These are phyloP conservation scores for Charadrius vociferus DNA, from an alignment of 2,113 vertebrate genomes.

Conservation along the genomic window DNA sequence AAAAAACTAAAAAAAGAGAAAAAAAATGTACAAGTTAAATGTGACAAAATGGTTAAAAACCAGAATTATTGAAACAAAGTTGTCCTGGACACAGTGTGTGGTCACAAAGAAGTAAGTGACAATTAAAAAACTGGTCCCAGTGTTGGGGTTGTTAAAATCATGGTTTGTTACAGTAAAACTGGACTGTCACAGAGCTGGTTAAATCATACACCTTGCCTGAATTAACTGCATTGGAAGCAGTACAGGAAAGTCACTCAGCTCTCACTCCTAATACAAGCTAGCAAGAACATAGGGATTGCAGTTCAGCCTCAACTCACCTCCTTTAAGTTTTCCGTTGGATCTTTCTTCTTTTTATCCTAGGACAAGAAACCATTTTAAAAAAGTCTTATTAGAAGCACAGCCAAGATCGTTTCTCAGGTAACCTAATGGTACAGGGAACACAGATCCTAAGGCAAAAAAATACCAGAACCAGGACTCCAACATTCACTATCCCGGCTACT, in stretches of 20 bases:
- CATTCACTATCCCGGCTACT: neutral
- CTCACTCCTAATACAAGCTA: neutral
- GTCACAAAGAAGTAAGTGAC: neutral
- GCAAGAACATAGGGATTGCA: fast-evolving
- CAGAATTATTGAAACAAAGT: fast-evolving
- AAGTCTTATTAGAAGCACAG: neutral
- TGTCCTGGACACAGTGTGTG: neutral
- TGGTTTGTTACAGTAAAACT: neutral
- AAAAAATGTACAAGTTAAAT: neutral
- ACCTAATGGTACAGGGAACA: neutral
- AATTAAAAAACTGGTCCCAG: fast-evolving
- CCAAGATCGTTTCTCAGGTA: neutral
- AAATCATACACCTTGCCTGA: neutral
- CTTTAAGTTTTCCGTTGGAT: constrained; percentile 62
- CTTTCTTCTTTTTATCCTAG: constrained; percentile 79
- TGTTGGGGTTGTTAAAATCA: fast-evolving
- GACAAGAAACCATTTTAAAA: neutral
- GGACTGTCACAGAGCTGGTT: neutral
- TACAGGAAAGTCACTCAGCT: neutral
- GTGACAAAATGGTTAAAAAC: neutral
- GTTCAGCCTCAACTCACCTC: constrained; percentile 75
- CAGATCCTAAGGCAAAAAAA: neutral
- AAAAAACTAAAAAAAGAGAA: neutral
- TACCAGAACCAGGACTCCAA: neutral
- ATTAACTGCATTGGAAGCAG: neutral